Base-by-base conservation (phyloP, 2,888 invertebrate genomes). In the Polydrusus tereticollis region DNA sequence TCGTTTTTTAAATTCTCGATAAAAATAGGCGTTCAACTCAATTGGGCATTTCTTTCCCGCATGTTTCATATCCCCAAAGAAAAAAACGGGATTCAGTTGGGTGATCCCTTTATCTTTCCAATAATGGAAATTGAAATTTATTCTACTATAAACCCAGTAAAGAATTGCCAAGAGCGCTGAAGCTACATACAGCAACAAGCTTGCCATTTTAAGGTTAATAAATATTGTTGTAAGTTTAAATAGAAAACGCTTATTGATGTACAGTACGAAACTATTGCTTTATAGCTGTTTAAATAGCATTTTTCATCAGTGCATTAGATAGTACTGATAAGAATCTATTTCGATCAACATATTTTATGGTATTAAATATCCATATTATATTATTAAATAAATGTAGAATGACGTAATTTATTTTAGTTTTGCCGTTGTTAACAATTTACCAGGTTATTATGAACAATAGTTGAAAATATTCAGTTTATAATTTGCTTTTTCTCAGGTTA, bases 61-160 rank as follows among this genome's bases (percentile, higher is more conserved):
- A n/a, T 45, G 26, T n/a, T 45, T 65, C 1, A 65, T 4, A 50
- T 71, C 60, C 0, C 65, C 70, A 65, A 36, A 71, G 16, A 71
- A 16, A 3, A 65, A 59, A 10, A 26, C 50, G 0, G 58, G 65
- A 52, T 52, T 29, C 0, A 52, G 52, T 16, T 52, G 29, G 1
- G 52, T 26, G 29, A 52, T 16, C 7, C 52, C 52, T 52, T 8
- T 52, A 16, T 52, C 52, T 16, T 52, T 52, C 52, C 52, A 52
- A 26, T 52, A 52, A 8, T 26, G n/a, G 1, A 52, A 21, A 14
- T 52, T 52, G 12, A 52, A 52, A 29, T 52, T 52, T 6, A 52
- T 14, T 52, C 29, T 52, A 8, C 10, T 52, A 10, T 52, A 52
- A 2, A 52, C 16, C 52, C 52, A 52, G 20, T 29, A 29, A 0